These are phyloP conservation scores for Cherax quadricarinatus DNA, from an alignment of 1,140 invertebrate genomes.

Conservation along the genomic window DNA sequence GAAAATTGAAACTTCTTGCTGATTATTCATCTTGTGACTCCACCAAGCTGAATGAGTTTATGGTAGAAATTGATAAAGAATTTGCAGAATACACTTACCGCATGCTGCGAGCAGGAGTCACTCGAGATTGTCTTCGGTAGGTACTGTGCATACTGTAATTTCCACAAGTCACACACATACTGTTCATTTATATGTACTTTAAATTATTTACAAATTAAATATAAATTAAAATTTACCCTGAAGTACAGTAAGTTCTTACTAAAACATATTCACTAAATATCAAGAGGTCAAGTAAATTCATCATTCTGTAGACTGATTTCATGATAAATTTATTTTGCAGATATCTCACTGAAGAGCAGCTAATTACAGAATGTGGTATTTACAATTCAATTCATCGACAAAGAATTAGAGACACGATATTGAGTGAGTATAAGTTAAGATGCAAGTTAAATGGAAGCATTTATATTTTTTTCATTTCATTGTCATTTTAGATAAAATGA, in stretches of 20 bases:
- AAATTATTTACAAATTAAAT: too few species aligned
- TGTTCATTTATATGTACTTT: too few species aligned
- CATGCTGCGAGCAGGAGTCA: constrained; percentile 96
- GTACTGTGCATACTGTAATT: neutral
- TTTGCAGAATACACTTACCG: constrained; percentile 98
- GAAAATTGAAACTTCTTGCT: constrained; percentile 96
- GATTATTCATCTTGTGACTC: constrained; percentile 97
- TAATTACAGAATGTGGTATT: constrained; percentile 93
- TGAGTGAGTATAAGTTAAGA: constrained; percentile 80
- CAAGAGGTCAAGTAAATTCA: too few species aligned
- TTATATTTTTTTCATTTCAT: too few species aligned
- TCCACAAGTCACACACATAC: too few species aligned
- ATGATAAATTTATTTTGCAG: constrained; percentile 15
- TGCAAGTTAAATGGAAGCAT: too few species aligned
- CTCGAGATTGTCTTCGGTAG: constrained; percentile 86
- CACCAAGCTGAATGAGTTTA: constrained; percentile 92
- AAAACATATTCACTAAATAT: too few species aligned
- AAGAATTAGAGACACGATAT: constrained; percentile 92
- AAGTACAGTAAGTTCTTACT: too few species aligned
- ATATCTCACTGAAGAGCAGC: constrained; percentile 90
- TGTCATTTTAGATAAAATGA: too few species aligned
- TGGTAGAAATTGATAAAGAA: constrained; percentile 91
- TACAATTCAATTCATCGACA: constrained; percentile 95
- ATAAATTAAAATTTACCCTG: too few species aligned
- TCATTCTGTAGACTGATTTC: too few species aligned